Conservation (phyloP, 1,140 invertebrate genomes). For the Nymphalis io region DNA sequence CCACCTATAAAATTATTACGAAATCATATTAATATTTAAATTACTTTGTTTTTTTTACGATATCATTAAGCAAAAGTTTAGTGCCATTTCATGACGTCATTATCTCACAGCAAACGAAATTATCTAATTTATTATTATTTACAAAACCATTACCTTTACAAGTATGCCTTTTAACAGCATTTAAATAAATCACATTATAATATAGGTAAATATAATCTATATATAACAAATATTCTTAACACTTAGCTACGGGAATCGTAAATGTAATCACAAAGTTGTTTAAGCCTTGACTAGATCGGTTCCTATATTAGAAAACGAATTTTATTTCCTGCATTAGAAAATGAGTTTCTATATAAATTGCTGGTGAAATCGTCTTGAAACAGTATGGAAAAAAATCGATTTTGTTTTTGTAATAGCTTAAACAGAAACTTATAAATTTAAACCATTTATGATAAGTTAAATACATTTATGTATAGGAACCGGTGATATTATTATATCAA, state of each 20-base stretch:
- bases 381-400: no score
- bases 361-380: no score
- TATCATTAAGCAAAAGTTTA: conserved; percentile 17
- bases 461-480: conserved; percentile 11
- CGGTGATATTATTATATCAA: not conserved
- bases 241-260: conserved; percentile 50
- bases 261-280: conserved; percentile 40
- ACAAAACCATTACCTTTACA: conserved; percentile 53
- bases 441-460: not conserved
- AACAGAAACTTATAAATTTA: not conserved
- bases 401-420: no score
- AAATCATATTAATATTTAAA: no score
- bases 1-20: not conserved
- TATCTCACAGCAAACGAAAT: conserved; percentile 46
- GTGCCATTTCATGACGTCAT: conserved; percentile 41
- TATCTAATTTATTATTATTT: conserved; percentile 51
- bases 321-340: no score
- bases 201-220: conserved; percentile 51
- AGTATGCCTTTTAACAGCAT: conserved; percentile 59
- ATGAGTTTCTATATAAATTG: no score
- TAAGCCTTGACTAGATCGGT: conserved; percentile 11
- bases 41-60: not conserved
- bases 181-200: conserved; percentile 66
- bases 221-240: conserved; percentile 56
- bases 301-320: not conserved